Evolutionary conservation across 2,888 invertebrate genomes (phyloP).

Genomic region (Agonopterix heracliana): DNA sequence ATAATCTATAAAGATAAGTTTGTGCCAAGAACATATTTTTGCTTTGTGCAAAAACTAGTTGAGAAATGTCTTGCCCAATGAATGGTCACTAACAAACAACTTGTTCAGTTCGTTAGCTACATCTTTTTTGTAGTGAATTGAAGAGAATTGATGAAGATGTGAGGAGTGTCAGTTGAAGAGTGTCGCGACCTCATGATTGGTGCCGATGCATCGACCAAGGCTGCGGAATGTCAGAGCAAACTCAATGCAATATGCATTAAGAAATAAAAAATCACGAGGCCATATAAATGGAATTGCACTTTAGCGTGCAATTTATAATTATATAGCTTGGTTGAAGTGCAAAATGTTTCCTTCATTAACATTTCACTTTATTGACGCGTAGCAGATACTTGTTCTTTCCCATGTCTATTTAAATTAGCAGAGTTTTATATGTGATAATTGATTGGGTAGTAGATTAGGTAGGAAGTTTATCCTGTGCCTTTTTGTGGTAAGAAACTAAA

Average conservation of each 20-base stretch:
- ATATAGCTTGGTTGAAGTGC: neutral
- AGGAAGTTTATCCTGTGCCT: too few species aligned
- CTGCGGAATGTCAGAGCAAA: constrained; percentile 26
- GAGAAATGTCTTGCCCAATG: constrained; percentile 20
- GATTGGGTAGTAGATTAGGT: too few species aligned
- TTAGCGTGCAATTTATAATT: constrained; percentile 8
- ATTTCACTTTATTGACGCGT: too few species aligned
- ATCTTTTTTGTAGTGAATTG: constrained; percentile 41
- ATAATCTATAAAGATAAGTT: neutral
- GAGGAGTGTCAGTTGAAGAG: constrained; percentile 41
- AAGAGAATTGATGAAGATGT: constrained; percentile 50
- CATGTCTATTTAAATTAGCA: too few species aligned
- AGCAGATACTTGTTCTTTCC: too few species aligned
- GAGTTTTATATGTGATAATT: too few species aligned
- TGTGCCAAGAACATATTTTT: neutral
- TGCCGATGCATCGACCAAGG: constrained; percentile 36
- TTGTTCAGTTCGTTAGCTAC: constrained; percentile 27
- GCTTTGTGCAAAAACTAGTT: constrained; percentile 14
- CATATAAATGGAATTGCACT: constrained; percentile 7
- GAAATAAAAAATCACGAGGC: constrained; percentile 15
- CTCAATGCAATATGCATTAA: constrained; percentile 14
- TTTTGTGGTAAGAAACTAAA: too few species aligned
- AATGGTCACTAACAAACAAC: constrained; percentile 31
- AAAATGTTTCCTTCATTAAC: neutral
- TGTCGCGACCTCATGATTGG: constrained; percentile 53